Evolutionary conservation across 2,113 vertebrate genomes (phyloP).

Genomic region (Sylvilagus bachmani): DNA sequence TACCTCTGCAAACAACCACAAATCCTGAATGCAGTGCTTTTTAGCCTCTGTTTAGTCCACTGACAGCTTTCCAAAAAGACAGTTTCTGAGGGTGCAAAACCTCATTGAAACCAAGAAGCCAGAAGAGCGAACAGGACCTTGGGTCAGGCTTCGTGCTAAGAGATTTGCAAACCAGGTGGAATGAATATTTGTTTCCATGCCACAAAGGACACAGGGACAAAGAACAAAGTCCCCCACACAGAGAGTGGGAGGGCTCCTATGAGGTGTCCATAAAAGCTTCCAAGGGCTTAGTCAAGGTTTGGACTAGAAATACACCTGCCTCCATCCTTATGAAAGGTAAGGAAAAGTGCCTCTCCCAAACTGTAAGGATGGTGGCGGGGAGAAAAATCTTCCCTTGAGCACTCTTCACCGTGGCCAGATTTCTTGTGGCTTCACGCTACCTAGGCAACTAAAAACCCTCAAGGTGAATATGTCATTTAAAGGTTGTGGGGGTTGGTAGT

Average conservation of each 20-base stretch:
- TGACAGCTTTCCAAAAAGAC: slow-evolving; percentile 28
- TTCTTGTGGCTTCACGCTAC: not conserved
- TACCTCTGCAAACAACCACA: not conserved
- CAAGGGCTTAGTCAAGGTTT: not conserved
- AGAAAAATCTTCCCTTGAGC: not conserved
- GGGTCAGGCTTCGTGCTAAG: not conserved
- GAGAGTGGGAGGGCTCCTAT: not conserved
- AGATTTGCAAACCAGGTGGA: not conserved
- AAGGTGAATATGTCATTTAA: slow-evolving; percentile 10
- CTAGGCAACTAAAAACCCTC: not conserved
- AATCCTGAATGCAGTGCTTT: not conserved
- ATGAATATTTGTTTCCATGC: not conserved
- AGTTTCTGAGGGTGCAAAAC: not conserved
- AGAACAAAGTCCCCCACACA: not conserved
- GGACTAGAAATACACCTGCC: not conserved
- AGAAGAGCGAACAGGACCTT: not conserved
- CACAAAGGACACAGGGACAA: not conserved
- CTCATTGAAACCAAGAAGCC: slow-evolving; percentile 25
- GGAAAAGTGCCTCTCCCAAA: not conserved
- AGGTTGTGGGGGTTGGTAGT: not conserved
- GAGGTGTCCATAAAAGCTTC: not conserved
- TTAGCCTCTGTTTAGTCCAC: not conserved
- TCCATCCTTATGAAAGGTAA: not conserved
- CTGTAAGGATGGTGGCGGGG: not conserved
- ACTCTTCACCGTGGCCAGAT: not conserved